Evolutionary conservation across 2,888 invertebrate species (phyloP).

Genomic region (Maniola hyperantus): DNA sequence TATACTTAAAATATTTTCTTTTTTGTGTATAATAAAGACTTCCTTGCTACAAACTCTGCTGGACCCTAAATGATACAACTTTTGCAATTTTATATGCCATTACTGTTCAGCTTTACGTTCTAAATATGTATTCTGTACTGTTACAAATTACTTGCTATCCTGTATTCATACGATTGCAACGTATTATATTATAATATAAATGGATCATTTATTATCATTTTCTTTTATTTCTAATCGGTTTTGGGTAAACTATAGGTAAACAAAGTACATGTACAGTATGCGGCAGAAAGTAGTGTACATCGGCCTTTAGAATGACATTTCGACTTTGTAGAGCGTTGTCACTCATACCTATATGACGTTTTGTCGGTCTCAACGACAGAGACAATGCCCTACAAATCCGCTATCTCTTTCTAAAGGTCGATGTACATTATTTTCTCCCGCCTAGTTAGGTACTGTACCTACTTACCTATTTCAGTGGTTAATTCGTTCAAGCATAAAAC

Average conservation of each 20-base stretch:
- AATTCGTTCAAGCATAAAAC: too few relatives aligned
- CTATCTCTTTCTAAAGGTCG: too few relatives aligned
- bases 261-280: too few relatives aligned
- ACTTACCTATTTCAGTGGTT: too few relatives aligned
- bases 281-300: too few relatives aligned
- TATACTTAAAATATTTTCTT: not conserved
- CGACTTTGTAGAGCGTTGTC: too few relatives aligned
- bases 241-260: slow-evolving; percentile 20
- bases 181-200: slow-evolving; percentile 25
- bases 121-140: slow-evolving; percentile 7
- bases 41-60: slow-evolving; percentile 6
- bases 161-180: slow-evolving; percentile 23
- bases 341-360: too few relatives aligned
- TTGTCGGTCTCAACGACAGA: too few relatives aligned
- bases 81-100: slow-evolving; percentile 34
- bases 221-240: slow-evolving; percentile 31
- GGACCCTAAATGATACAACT: slow-evolving; percentile 18
- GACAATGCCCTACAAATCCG: too few relatives aligned
- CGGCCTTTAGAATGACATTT: too few relatives aligned
- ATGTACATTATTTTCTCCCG: too few relatives aligned
- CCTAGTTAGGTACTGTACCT: too few relatives aligned
- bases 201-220: slow-evolving; percentile 24
- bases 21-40: not conserved
- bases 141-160: slow-evolving; percentile 10
- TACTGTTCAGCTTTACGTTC: slow-evolving; percentile 24